Conservation (phyloP, 2,888 invertebrate genomes). For the Caenorhabditis zanzibari region DNA sequence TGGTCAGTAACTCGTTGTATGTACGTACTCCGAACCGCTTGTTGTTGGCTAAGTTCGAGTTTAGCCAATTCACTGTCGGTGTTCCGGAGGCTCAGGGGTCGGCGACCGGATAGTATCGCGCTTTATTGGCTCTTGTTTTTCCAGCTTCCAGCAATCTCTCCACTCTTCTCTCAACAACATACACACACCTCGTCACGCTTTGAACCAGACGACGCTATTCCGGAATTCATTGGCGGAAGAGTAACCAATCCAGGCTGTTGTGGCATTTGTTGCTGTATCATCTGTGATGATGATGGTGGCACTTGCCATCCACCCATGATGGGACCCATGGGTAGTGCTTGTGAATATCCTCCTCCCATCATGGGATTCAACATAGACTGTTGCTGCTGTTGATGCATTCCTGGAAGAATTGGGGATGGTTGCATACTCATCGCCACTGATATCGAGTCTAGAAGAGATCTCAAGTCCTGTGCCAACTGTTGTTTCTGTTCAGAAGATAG, state of each 20-base stretch:
- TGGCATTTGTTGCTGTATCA: neutral
- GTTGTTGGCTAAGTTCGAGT: no score
- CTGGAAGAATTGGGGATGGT: neutral
- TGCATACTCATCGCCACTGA: neutral
- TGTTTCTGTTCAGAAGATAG: slow-evolving; percentile 49
- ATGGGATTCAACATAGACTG: neutral
- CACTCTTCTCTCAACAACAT: neutral
- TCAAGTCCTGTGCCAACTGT: slow-evolving; percentile 37
- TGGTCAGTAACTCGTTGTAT: no score
- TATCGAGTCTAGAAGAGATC: slow-evolving; percentile 23
- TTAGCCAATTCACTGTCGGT: no score
- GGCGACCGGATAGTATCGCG: no score
- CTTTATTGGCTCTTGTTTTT: no score
- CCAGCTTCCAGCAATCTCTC: slow-evolving; percentile 5
- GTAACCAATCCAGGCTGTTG: neutral
- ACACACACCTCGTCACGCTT: slow-evolving; percentile 13
- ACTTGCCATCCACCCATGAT: neutral
- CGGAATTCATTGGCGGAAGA: no score
- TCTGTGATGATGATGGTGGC: neutral
- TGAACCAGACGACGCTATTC: neutral
- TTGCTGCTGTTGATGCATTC: neutral
- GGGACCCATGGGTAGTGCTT: neutral
- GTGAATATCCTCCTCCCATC: neutral
- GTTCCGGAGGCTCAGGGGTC: no score
- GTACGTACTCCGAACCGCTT: no score